Evolutionary conservation across 2,888 invertebrate genomes (phyloP), one percentile per base, ranked within the genome.

Genomic region (Cremastinae sp.): DNA sequence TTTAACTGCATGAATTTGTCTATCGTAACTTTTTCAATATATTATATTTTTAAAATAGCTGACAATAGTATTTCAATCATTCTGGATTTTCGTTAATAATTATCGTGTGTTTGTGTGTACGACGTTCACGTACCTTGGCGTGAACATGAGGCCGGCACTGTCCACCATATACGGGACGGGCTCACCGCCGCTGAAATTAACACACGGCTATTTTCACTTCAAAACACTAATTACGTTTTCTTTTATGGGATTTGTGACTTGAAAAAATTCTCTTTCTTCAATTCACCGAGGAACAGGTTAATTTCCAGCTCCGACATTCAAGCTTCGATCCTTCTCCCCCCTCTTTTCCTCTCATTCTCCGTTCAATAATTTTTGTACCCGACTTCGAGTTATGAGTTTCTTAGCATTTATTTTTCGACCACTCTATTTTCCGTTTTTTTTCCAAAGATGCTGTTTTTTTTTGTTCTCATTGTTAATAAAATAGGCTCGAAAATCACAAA

Each of bases 51-150:
- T 5, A 2, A 28, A 28, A 28, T 5, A 28, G 28, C 28, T 28
- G 5, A 28, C 5, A 28, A 28, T 3, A 28, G 2, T 28, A 3
- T 2, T 0, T 68, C 3, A 28, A 8, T 28, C 36, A 4, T 7
- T 47, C 20, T 43, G 47, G 51, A 36, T 10, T 10, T 41, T 5
- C 28, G 16, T 59, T 45, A 72, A 20, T 45, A 47, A 59, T 41
- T 51, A 7, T 68, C 73, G 47, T 65, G 74, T 65, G 69, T 76
- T 64, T 75, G 77, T 66, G 78, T 75, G 78, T 79, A 83, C 84
- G 82, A 83, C 85, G 85, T 84, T 84, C 87, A 91, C 91, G 88
- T 91, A 91, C 91, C 91, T 91, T 90, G 91, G 91, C 86, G 91
- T 91, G 90, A 90, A 91, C 87, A 91, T 88, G 87, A 90, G 89